Evolutionary conservation across 2,797 vertebrate genomes (phyloP), one percentile per base, ranked within the genome.

Genomic region (Chelidonichthys spinosus): DNA sequence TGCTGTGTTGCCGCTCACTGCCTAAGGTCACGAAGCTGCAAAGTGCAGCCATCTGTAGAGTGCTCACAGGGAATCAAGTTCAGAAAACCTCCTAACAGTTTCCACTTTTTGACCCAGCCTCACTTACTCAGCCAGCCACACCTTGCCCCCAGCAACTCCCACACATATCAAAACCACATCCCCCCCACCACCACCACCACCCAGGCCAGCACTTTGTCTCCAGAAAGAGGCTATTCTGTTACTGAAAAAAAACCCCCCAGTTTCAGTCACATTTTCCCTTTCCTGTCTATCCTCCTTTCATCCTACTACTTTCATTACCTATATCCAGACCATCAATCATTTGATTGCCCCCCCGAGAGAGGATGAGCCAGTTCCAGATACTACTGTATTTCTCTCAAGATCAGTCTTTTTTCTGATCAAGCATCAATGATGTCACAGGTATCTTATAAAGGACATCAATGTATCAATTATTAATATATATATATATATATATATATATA

Each of bases 101-200:
- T 83, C 78, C 69, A 11, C 77, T 81, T 52, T 74, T 72, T 54
- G 79, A 77, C 78, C 74, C 59, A 33, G 18, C 72, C 72, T 74
- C 82, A 44, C 63, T 82, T 39, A 50, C 32, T 82, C 63, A 68
- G 37, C 43, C 68, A 33, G 82, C 82, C 89, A 87, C 91, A 64
- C 88, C 89, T 83, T 72, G 73, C 85, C 90, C 85, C 85, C 46
- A 82, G 87, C 81, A 50, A 79, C 83, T 93, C 92, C 84, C 93
- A 92, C 90, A 89, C 79, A 68, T 90, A 93, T 92, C 87, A 85
- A 69, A 36, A 15, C n/a, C 50, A 14, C 46, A 72, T 56, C 70
- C 32, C 6, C 40, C 40, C 40, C 40, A 42, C 40, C 40, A 7
- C 40, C 40, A 42, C 50, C 25, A 25, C 69, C 72, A 35, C 55